Evolutionary conservation across 1,140 invertebrate species (phyloP).

Genomic region (Homarus americanus): DNA sequence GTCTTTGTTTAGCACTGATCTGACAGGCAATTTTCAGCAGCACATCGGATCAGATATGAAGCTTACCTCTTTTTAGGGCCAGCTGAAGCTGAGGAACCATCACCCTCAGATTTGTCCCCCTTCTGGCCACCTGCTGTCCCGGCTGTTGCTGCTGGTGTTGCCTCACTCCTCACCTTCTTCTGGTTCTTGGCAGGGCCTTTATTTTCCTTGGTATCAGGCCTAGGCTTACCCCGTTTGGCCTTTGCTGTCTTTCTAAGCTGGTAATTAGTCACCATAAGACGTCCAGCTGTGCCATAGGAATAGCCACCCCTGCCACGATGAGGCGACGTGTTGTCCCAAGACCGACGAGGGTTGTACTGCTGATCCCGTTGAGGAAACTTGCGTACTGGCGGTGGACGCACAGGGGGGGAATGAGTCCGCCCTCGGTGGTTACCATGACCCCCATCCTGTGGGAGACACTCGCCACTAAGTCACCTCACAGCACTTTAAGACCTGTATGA

Average conservation of each 20-base stretch:
- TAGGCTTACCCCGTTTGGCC: slow-evolving; percentile 29
- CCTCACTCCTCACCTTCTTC: background rate
- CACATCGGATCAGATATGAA: background rate
- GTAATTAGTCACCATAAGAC: slow-evolving; percentile 6
- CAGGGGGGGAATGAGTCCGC: slow-evolving; percentile 27
- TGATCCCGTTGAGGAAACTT: slow-evolving; percentile 46
- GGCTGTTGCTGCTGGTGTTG: slow-evolving; percentile 1
- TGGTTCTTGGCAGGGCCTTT: slow-evolving; percentile 19
- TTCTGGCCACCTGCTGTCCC: slow-evolving; percentile 16
- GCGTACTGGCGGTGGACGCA: slow-evolving; percentile 41
- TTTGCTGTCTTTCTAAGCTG: slow-evolving; percentile 23
- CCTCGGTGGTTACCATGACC: slow-evolving; percentile 35
- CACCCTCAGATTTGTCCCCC: slow-evolving; percentile 32
- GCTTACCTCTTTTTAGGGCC: slow-evolving; percentile 49
- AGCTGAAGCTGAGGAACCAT: slow-evolving; percentile 17
- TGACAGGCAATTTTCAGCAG: background rate
- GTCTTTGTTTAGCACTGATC: background rate
- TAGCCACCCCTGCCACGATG: slow-evolving; percentile 28
- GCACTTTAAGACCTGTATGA: background rate
- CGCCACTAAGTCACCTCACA: slow-evolving; percentile 48
- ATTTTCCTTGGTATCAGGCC: slow-evolving; percentile 31
- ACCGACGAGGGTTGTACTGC: slow-evolving; percentile 25
- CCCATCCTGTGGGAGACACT: slow-evolving; percentile 65
- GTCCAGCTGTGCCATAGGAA: slow-evolving; percentile 20
- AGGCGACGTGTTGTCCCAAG: slow-evolving; percentile 27